phyloP scores from a whole-genome alignment of 2,797 vertebrate species.

The Graptemys geographica region DNA sequence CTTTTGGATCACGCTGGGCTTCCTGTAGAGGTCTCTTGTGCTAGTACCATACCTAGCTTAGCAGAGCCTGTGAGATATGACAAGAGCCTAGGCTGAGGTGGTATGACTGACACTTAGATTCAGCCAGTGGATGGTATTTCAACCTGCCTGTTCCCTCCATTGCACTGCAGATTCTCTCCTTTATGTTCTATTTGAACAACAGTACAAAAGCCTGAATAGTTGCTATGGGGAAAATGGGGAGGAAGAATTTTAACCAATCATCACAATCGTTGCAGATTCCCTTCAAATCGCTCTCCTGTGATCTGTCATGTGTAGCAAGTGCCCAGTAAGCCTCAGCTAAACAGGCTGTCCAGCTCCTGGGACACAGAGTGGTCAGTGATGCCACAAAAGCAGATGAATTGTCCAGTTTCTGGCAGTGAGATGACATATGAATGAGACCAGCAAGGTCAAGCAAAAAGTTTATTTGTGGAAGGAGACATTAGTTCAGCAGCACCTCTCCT shows the following conservation, averaged over 20 bases:
- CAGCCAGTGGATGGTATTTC: not conserved
- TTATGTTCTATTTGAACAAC: not conserved
- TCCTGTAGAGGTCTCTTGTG: not conserved
- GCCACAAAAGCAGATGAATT: not conserved
- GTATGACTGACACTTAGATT: not conserved
- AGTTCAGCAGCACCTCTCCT: not conserved
- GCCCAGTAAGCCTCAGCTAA: not conserved
- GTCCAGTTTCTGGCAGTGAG: not conserved
- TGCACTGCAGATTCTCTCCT: not conserved
- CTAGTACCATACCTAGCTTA: not conserved
- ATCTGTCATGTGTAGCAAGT: not conserved
- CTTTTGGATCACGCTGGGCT: not conserved
- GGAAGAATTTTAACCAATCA: not conserved
- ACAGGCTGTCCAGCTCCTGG: not conserved
- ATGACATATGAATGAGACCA: not conserved
- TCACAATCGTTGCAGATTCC: not conserved
- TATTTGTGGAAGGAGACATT: not conserved
- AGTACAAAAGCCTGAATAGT: constrained; percentile 19
- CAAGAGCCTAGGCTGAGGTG: not conserved
- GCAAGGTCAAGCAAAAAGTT: not conserved
- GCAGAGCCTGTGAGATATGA: not conserved
- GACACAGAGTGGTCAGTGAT: not conserved
- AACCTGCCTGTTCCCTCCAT: not conserved
- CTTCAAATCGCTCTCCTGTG: not conserved
- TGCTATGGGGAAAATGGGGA: constrained; percentile 48